Conservation (phyloP, 2,113 vertebrate genomes). For the Laterallus jamaicensis region DNA sequence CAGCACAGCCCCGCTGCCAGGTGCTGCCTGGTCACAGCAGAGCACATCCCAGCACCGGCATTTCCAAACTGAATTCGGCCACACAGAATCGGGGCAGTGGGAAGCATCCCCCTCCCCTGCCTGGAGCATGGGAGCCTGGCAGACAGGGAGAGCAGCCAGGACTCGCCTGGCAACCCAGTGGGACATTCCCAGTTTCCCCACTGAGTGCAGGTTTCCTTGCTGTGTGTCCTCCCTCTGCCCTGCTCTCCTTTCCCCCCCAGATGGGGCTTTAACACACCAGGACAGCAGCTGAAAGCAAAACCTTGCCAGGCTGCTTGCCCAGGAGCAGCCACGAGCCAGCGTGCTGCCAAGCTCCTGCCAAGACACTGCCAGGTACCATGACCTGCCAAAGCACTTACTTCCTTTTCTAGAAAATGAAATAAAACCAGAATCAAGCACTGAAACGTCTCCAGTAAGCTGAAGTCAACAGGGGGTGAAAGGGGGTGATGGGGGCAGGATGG, state of each 20-base stretch:
- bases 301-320: not conserved
- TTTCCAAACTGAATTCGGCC: not conserved
- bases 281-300: not conserved
- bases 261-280: not conserved
- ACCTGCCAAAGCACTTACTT: not conserved
- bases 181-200: not conserved
- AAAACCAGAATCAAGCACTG: slow-evolving; percentile 7
- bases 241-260: not conserved
- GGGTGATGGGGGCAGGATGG: not conserved
- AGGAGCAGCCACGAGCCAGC: too few relatives aligned
- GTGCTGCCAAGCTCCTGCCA: not conserved
- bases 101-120: not conserved
- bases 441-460: not conserved
- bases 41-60: rapidly evolving
- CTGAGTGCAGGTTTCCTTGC: not conserved
- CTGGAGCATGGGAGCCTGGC: not conserved
- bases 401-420: not conserved
- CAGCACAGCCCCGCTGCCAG: not conserved
- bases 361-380: not conserved
- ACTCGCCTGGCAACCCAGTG: not conserved
- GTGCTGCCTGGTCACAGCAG: not conserved
- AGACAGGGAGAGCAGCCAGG: not conserved
- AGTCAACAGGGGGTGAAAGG: not conserved
- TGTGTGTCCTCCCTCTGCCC: not conserved
- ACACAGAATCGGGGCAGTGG: rapidly evolving